Percentiles rank a stretch among this genome's conserved stretches.
phyloP scores from a whole-genome alignment of 2,888 invertebrate genomes.

The Strigamia maritima region DNA sequence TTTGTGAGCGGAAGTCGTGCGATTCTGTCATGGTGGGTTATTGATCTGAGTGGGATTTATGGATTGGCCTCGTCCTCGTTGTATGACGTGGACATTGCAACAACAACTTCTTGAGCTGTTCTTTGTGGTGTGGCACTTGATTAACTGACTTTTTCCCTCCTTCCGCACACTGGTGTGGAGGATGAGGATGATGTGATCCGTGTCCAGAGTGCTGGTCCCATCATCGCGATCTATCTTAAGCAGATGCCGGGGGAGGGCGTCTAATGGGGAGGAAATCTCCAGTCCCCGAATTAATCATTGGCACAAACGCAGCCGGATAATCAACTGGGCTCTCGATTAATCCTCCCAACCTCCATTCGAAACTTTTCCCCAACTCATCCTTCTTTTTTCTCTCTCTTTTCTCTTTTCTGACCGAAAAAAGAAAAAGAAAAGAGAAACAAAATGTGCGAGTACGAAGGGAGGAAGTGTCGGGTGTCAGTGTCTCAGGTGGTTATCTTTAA shows the following conservation, averaged over 20 bases:
- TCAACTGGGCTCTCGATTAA: constrained; percentile 39
- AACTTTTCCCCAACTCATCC: not conserved
- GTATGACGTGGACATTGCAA: constrained; percentile 28
- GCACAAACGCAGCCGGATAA: constrained; percentile 37
- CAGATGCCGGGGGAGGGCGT: constrained; percentile 33
- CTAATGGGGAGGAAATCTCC: constrained; percentile 39
- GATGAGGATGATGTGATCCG: constrained; percentile 22
- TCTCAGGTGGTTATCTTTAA: constrained; percentile 31
- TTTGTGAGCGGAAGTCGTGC: constrained; percentile 32
- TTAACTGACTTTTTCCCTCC: constrained; percentile 34
- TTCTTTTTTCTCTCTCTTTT: constrained; percentile 1
- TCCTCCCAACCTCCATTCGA: constrained; percentile 9
- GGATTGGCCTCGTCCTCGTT: constrained; percentile 34
- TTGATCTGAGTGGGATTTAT: constrained; percentile 32
- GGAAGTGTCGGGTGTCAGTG: constrained; percentile 32
- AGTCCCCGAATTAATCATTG: constrained; percentile 39
- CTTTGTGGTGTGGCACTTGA: constrained; percentile 34
- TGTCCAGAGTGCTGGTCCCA: constrained; percentile 34
- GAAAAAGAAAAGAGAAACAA: constrained; percentile 14
- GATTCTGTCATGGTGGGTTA: constrained; percentile 33
- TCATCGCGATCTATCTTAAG: constrained; percentile 34
- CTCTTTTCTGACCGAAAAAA: not conserved
- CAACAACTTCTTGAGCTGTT: constrained; percentile 31
- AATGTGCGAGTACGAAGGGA: not conserved
- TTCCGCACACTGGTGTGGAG: constrained; percentile 13